Evolutionary conservation across 2,888 invertebrate species (phyloP).

Genomic region (Melipona bicolor): DNA sequence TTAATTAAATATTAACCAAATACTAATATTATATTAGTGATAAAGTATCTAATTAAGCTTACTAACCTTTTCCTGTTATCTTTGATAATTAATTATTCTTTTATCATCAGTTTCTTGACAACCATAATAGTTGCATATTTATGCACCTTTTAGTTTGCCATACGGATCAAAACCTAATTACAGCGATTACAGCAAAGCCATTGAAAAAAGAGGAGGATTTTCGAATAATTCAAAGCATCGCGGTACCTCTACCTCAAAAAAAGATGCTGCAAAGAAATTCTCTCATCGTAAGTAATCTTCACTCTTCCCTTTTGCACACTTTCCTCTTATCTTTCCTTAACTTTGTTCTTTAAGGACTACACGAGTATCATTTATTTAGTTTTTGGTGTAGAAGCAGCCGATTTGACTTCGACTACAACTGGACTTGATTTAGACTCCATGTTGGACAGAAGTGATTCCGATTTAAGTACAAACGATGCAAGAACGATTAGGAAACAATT

Average conservation of each 20-base stretch:
- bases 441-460: conserved; percentile 91
- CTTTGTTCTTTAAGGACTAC: background rate
- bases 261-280: conserved; percentile 81
- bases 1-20: too few relatives aligned
- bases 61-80: background rate
- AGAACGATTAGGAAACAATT: conserved; percentile 92
- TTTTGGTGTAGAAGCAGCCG: conserved; percentile 90
- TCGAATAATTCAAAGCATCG: conserved; percentile 78
- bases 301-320: background rate
- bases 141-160: conserved; percentile 85
- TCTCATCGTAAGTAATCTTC: conserved; percentile 77
- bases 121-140: conserved; percentile 52
- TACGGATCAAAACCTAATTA: conserved; percentile 87
- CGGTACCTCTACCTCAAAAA: conserved; percentile 79
- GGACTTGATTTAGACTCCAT: conserved; percentile 92
- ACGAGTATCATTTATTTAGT: conserved; percentile 82
- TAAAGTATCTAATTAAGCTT: background rate
- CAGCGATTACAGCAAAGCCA: conserved; percentile 84
- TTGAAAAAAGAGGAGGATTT: conserved; percentile 81
- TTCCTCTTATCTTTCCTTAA: background rate
- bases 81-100: conserved; percentile 17
- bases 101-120: background rate
- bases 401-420: conserved; percentile 92
- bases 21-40: too few relatives aligned
- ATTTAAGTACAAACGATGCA: conserved; percentile 91